These are phyloP conservation scores for Eupithecia abbreviata DNA, from an alignment of 2,888 invertebrate species.

Conservation along the genomic window DNA sequence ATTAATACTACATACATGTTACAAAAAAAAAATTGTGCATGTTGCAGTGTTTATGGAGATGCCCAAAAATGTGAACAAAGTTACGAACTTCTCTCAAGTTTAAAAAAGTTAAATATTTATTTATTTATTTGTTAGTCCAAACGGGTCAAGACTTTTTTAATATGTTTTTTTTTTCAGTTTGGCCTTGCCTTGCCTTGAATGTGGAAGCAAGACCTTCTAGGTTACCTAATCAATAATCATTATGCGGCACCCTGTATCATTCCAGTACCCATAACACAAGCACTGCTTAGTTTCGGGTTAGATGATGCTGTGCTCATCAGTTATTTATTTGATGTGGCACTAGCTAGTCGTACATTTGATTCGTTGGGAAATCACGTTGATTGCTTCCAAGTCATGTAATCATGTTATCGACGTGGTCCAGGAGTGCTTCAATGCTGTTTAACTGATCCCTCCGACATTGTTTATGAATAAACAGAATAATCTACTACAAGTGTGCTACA, in stretches of 20 bases:
- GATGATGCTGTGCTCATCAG: not conserved
- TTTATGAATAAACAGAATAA: slow-evolving; percentile 6
- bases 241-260: not conserved
- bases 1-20: too few relatives aligned
- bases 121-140: too few relatives aligned
- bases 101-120: too few relatives aligned
- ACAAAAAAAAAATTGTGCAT: too few relatives aligned
- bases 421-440: slow-evolving; percentile 4
- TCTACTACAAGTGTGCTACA: not conserved
- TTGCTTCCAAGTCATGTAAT: not conserved
- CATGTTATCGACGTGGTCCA: slow-evolving; percentile 7
- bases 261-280: not conserved
- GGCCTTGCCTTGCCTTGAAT: too few relatives aligned
- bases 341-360: not conserved
- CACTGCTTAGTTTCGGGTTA: not conserved
- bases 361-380: not conserved
- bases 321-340: not conserved
- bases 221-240: too few relatives aligned
- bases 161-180: too few relatives aligned
- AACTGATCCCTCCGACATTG: slow-evolving; percentile 1
- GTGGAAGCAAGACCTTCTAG: too few relatives aligned
- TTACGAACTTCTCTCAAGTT: too few relatives aligned
- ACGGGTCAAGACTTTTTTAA: too few relatives aligned
- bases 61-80: too few relatives aligned
- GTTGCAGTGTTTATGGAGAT: too few relatives aligned